A percentile compares a stretch with the other conserved stretches of the same genome.
phyloP scores from a whole-genome alignment of 2,113 vertebrate genomes.

The Buteo buteo region DNA sequence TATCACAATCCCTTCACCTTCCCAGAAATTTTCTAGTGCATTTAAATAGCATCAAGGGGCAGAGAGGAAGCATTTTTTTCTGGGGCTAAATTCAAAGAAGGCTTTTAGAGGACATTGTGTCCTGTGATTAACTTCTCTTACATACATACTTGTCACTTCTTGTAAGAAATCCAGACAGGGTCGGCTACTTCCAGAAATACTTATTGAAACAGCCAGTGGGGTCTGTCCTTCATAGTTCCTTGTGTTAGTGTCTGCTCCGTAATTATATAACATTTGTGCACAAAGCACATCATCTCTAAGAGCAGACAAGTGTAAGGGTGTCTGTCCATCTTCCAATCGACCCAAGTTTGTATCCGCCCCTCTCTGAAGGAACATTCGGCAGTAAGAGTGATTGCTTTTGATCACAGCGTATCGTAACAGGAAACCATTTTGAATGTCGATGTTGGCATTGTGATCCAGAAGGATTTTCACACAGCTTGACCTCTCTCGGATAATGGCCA shows the following conservation, averaged over 20 bases:
- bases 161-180: constrained; percentile 98
- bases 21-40: constrained; percentile 24
- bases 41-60: constrained; percentile 37
- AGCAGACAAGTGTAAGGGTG: constrained; percentile 94
- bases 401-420: constrained; percentile 96
- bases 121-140: constrained; percentile 63
- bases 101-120: constrained; percentile 43
- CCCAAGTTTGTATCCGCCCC: constrained; percentile 97
- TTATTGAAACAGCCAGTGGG: constrained; percentile 90
- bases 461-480: constrained; percentile 98
- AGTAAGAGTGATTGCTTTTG: constrained; percentile 98
- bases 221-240: constrained; percentile 98
- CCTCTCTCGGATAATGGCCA: constrained; percentile 96
- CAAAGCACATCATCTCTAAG: constrained; percentile 94
- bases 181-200: constrained; percentile 91
- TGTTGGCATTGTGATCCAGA: constrained; percentile 96
- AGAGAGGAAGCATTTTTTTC: constrained; percentile 10
- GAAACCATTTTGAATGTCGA: constrained; percentile 98
- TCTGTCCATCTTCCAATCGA: constrained; percentile 95
- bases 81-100: constrained; percentile 48
- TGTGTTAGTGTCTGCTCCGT: constrained; percentile 94
- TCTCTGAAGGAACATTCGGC: constrained; percentile 98
- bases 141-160: constrained; percentile 95
- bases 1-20: constrained; percentile 30
- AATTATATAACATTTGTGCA: constrained; percentile 93